Percentiles rank a stretch among this genome's conserved stretches.
Evolutionary conservation across 2,113 vertebrate species (phyloP).

Genomic region (Loxodonta africana): DNA sequence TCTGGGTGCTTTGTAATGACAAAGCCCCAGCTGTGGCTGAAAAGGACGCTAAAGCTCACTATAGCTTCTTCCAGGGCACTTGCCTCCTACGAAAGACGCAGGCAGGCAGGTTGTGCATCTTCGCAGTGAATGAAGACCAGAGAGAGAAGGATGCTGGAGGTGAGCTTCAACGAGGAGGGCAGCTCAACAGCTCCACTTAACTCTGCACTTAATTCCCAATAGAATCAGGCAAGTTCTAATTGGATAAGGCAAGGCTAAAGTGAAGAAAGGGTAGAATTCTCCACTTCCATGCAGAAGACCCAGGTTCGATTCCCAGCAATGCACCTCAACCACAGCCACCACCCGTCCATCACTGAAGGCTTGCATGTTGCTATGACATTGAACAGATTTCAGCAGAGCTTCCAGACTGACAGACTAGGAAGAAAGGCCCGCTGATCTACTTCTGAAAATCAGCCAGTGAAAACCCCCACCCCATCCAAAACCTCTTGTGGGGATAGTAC

Average conservation of each 20-base stretch:
- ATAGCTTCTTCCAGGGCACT: background rate
- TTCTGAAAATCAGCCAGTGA: no score
- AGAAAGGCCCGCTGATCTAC: no score
- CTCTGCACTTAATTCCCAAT: background rate
- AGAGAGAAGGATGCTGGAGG: background rate
- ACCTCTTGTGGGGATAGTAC: no score
- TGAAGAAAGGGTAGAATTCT: background rate
- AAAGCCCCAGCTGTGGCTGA: background rate
- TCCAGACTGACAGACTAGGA: no score
- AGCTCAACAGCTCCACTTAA: background rate
- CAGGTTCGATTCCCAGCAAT: no score
- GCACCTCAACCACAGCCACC: no score
- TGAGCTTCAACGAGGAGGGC: background rate
- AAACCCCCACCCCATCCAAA: no score
- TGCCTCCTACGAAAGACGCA: background rate
- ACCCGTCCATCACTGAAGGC: no score
- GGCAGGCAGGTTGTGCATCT: accelerated
- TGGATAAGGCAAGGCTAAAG: background rate
- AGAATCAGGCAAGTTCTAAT: background rate
- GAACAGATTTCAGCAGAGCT: no score
- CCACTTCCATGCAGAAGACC: no score
- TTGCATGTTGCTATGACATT: no score
- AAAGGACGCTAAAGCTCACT: background rate
- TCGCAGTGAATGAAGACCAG: background rate
- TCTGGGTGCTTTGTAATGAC: background rate